phyloP scores from a whole-genome alignment of 2,888 invertebrate genomes.

The Hypolimnas misippus region DNA sequence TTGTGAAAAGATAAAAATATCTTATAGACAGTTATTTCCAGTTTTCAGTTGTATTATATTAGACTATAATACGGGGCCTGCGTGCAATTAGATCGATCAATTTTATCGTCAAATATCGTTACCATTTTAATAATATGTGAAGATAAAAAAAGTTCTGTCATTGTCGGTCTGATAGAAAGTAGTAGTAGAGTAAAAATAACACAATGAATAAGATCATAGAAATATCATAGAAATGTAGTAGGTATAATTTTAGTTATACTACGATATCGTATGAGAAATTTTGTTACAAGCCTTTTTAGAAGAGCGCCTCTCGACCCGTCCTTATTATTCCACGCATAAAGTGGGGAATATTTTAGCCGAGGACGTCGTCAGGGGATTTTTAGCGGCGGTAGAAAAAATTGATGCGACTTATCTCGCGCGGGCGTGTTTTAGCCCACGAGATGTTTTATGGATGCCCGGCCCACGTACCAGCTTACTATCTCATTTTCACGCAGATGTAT shows the following conservation, averaged over 20 bases:
- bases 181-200: background rate
- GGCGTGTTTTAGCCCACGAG: conserved; percentile 57
- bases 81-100: no score
- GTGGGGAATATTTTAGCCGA: conserved; percentile 70
- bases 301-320: conserved; percentile 21
- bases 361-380: conserved; percentile 75
- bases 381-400: conserved; percentile 75
- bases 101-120: no score
- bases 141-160: background rate
- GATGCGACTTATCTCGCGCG: conserved; percentile 74
- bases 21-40: no score
- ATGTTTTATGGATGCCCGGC: conserved; percentile 70
- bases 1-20: background rate
- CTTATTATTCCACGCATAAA: conserved; percentile 78
- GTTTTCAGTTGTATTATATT: no score
- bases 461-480: conserved; percentile 27
- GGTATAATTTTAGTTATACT: background rate
- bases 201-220: background rate
- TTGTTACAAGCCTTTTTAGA: conserved; percentile 12
- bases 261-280: background rate
- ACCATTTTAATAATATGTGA: no score
- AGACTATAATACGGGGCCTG: no score
- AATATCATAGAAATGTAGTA: background rate
- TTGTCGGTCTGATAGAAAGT: background rate
- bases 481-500: conserved; percentile 14